These are phyloP conservation scores for Mystacornis crossleyi DNA, from an alignment of 2,113 vertebrate species.

Conservation along the genomic window DNA sequence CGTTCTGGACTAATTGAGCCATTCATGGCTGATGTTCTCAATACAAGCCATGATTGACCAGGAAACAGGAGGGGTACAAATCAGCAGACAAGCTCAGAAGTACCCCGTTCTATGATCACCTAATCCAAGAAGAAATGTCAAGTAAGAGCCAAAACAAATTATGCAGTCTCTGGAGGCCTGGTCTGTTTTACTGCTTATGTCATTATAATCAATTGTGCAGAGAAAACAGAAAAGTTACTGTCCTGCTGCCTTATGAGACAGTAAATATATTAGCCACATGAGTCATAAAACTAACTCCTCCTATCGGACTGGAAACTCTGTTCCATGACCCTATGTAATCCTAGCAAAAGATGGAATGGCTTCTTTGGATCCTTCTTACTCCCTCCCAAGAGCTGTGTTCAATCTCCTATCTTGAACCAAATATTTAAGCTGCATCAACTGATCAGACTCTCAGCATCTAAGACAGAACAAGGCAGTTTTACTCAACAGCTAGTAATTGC, in stretches of 20 bases:
- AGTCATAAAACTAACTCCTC: slow-evolving; percentile 53
- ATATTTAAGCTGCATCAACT: background rate
- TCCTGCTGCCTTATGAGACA: slow-evolving; percentile 30
- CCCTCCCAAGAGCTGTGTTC: background rate
- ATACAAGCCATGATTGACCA: background rate
- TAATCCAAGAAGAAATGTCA: slow-evolving; percentile 2
- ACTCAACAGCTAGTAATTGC: background rate
- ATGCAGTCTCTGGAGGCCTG: background rate
- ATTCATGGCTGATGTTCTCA: background rate
- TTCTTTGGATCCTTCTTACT: background rate
- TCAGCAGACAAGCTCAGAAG: slow-evolving; percentile 3
- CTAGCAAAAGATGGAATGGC: background rate
- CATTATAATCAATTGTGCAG: slow-evolving; percentile 42
- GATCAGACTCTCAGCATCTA: background rate
- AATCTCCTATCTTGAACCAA: background rate
- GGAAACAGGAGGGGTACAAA: slow-evolving; percentile 21
- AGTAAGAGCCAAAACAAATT: slow-evolving; percentile 47
- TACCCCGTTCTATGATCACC: background rate
- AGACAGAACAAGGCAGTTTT: background rate
- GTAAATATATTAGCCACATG: slow-evolving; percentile 55
- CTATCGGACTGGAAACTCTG: slow-evolving; percentile 7
- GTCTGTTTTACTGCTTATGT: slow-evolving; percentile 49
- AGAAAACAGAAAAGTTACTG: slow-evolving; percentile 52
- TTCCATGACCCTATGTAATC: background rate
- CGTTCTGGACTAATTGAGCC: background rate